Conservation (phyloP, 1,140 invertebrate species). For the Brachionus sp. region DNA sequence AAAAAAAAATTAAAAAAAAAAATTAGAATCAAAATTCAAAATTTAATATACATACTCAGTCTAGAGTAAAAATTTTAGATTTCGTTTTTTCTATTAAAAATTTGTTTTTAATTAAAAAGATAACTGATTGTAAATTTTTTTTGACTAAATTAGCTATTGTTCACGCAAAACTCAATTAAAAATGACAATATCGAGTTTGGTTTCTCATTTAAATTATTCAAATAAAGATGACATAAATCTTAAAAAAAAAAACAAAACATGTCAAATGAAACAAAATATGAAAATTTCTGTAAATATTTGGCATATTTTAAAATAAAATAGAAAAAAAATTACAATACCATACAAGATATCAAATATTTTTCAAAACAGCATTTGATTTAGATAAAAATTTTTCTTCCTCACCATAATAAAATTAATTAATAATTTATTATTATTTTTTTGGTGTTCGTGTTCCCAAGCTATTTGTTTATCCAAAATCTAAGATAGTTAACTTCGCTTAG, state of each 20-base stretch:
- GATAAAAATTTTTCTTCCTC: not conserved
- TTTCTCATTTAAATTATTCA: not conserved
- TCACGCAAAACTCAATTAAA: not conserved
- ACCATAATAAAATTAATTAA: not conserved
- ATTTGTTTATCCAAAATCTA: not conserved
- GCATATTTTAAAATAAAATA: not conserved
- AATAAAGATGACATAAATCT: not conserved
- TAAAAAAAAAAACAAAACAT: not conserved
- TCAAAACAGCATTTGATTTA: not conserved
- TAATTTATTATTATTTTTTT: not conserved
- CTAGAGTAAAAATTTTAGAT: too few relatives aligned
- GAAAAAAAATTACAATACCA: not conserved
- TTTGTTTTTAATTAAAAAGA: not conserved
- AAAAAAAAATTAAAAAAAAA: too few relatives aligned
- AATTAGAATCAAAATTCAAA: too few relatives aligned
- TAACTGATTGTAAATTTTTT: not conserved
- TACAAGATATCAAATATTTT: not conserved
- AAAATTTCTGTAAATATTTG: not conserved
- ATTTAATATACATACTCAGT: too few relatives aligned
- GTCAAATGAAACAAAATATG: not conserved
- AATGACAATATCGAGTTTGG: not conserved
- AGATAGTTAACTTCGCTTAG: not conserved
- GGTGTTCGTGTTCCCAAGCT: not conserved
- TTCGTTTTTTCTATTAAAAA: not conserved
- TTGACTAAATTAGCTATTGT: not conserved